Conservation (phyloP, 2,113 vertebrate species). For the Heloderma charlesbogerti region DNA sequence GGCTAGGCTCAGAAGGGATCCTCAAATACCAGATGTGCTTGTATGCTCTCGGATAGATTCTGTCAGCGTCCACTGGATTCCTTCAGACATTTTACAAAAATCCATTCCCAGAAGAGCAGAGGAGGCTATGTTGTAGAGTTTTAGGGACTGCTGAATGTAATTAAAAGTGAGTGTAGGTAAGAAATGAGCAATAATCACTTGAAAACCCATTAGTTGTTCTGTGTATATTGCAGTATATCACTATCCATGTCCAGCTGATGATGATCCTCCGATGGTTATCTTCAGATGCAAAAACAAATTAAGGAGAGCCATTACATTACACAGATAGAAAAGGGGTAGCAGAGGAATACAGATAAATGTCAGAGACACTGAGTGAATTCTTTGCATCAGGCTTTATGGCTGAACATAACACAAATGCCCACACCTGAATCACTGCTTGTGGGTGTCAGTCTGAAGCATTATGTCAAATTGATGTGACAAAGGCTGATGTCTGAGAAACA, state of each 20-base stretch:
- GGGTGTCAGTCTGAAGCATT: background rate
- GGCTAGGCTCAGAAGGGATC: background rate
- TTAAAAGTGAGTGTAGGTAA: background rate
- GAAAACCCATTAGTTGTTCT: background rate
- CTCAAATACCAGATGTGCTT: background rate
- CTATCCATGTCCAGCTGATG: background rate
- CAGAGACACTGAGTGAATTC: background rate
- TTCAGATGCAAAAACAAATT: background rate
- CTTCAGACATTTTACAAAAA: background rate
- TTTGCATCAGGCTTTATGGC: background rate
- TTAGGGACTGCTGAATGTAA: background rate
- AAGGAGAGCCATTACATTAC: background rate
- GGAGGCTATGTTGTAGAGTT: background rate
- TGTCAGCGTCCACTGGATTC: background rate
- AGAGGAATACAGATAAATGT: no score
- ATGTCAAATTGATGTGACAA: background rate
- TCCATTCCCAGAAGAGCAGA: background rate
- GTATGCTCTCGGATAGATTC: background rate
- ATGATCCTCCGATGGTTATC: background rate
- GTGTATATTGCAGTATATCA: background rate
- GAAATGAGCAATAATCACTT: background rate
- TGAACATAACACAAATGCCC: background rate
- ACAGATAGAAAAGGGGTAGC: background rate
- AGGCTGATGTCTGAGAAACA: background rate
- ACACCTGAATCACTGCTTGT: background rate